Base-by-base conservation (phyloP, 1,140 invertebrate genomes). In the Chironomus striatipennis region DNA sequence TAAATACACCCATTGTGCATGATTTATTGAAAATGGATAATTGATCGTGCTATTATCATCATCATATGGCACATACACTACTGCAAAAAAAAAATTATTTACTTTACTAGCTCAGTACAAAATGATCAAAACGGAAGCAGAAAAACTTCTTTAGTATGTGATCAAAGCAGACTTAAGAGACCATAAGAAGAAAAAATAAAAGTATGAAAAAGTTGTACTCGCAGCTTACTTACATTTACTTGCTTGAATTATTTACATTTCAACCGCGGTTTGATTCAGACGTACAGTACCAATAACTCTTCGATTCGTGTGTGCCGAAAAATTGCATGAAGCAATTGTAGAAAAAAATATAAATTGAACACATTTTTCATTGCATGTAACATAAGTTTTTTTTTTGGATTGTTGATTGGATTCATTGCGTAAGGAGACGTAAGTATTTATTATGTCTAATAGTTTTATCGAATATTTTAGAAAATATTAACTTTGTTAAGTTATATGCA, bases 391-490 rank as follows among this genome's bases (percentile, higher is more conserved):
- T 57, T 57, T 57, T 57, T 57, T 12, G 4, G 8, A n/a, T 15
- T 57, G 12, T 57, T 57, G 47, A 57, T 57, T 57, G 47, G 12
- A 57, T 57, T 57, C n/a, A 57, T 57, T 57, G 47, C 47, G 47
- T n/a, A 57, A 57, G n/a, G 4, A 12, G n/a, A n/a, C 15, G 47
- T 57, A 57, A 57, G 47, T 57, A 57, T 2, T 47, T 8, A 9
- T 1, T 57, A 57, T n/a, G 8, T n/a, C 12, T 57, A 57, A 57
- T 34, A 34, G 24, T 34, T 34, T 34, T 34, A 34, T 34, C 5
- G 24, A 34, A 34, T 34, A 34, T 34, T 34, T 34, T 34, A 2
- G 24, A 34, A 34, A 34, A 34, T 34, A 34, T 34, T 34, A 34
- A 34, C 5, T 34, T 2, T 5, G 5, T 34, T 34, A 34, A 34